Percentiles rank a stretch among this genome's conserved stretches.
Evolutionary conservation across 2,797 vertebrate genomes (phyloP).

Genomic region (Chrosomus eos): DNA sequence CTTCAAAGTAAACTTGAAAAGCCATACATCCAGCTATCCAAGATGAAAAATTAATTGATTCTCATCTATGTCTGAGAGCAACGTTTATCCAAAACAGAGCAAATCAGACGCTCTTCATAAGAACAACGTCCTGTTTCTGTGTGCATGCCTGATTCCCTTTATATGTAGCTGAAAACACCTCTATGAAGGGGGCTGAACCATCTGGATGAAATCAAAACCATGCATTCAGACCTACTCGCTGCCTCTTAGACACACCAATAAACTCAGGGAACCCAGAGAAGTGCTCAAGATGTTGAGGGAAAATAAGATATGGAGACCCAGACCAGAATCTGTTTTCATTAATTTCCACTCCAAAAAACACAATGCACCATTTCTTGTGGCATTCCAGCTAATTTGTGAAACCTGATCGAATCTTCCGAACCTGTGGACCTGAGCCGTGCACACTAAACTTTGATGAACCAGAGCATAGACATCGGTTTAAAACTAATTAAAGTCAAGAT

Average conservation of each 20-base stretch:
- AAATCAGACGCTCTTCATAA: conserved; percentile 73
- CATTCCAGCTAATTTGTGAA: background rate
- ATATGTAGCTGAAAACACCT: conserved; percentile 77
- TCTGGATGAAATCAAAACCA: conserved; percentile 81
- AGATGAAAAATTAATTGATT: conserved; percentile 77
- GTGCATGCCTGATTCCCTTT: conserved; percentile 66
- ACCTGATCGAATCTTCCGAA: background rate
- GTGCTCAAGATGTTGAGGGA: conserved; percentile 73
- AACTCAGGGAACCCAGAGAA: conserved; percentile 75
- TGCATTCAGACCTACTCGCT: conserved; percentile 78
- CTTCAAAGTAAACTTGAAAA: conserved; percentile 42
- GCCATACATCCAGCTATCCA: conserved; percentile 46
- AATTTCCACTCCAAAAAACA: conserved; percentile 37
- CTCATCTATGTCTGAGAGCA: conserved; percentile 71
- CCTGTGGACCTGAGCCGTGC: background rate
- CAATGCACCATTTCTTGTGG: conserved; percentile 12
- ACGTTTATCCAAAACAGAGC: conserved; percentile 72
- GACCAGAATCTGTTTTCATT: conserved; percentile 41
- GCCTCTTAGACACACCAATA: conserved; percentile 70
- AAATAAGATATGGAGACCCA: conserved; percentile 43
- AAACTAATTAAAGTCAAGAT: conserved; percentile 16
- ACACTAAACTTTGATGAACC: background rate
- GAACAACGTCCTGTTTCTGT: conserved; percentile 55
- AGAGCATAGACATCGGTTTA: background rate
- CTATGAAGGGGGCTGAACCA: conserved; percentile 80